A percentile compares a stretch with the other conserved stretches of the same genome.
Conservation (phyloP, 2,888 invertebrate species). For the Hirtodrosophila trivittata region DNA sequence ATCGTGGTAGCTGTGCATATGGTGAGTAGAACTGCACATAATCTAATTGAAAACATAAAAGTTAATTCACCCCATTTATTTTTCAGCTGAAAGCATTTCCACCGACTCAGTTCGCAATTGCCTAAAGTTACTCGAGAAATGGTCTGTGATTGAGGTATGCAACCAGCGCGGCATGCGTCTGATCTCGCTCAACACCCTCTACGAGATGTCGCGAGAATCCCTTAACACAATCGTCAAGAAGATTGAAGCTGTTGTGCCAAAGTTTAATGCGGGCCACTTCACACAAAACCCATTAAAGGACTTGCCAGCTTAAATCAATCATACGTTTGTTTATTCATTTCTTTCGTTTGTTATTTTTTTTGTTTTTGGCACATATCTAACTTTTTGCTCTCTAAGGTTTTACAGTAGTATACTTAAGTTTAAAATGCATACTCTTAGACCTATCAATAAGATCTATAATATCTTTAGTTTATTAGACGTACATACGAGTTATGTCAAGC, state of each 20-base stretch:
- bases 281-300: conserved; percentile 21
- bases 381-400: conserved; percentile 21
- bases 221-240: conserved; percentile 81
- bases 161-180: conserved; percentile 83
- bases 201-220: conserved; percentile 82
- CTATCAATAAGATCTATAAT: conserved; percentile 36
- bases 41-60: not conserved
- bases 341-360: conserved; percentile 25
- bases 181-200: conserved; percentile 83
- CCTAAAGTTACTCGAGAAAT: conserved; percentile 91
- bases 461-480: conserved; percentile 58
- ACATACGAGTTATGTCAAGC: conserved; percentile 49
- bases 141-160: conserved; percentile 89
- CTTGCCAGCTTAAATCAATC: conserved; percentile 28
- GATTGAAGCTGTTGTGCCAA: conserved; percentile 81
- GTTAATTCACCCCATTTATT: too few species aligned
- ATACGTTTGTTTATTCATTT: too few species aligned
- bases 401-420: conserved; percentile 45
- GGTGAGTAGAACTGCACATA: conserved; percentile 85
- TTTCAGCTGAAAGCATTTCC: conserved; percentile 93
- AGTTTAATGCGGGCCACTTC: conserved; percentile 60
- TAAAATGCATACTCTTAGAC: conserved; percentile 62
- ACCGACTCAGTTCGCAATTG: conserved; percentile 94
- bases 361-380: conserved; percentile 30
- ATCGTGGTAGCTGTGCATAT: conserved; percentile 86